A percentile compares a stretch with the other conserved stretches of the same genome.
These are phyloP conservation scores for Aviceda subcristata DNA, from an alignment of 2,113 vertebrate genomes.

Conservation along the genomic window DNA sequence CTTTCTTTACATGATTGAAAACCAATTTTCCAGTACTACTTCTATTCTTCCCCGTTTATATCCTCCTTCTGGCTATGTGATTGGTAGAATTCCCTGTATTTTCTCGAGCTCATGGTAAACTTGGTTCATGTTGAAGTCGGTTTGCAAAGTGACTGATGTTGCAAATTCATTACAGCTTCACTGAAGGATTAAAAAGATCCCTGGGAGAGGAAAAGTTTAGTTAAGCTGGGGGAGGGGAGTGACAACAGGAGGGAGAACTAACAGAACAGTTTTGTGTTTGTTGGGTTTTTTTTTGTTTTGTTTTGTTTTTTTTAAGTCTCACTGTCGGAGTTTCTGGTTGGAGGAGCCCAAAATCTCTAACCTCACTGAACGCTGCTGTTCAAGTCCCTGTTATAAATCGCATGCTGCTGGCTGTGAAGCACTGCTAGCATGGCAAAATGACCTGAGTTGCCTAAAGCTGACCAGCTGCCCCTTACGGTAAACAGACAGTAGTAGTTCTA, in stretches of 20 bases:
- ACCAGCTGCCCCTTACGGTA: background rate
- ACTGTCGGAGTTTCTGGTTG: background rate
- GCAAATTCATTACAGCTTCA: background rate
- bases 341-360: slow-evolving; percentile 1
- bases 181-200: slow-evolving; percentile 48
- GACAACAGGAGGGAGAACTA: slow-evolving; percentile 52
- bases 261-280: slow-evolving; percentile 44
- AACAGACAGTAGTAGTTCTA: background rate
- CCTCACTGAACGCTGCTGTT: background rate
- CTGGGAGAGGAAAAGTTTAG: slow-evolving; percentile 48
- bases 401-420: background rate
- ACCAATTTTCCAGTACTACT: background rate
- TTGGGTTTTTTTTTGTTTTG: background rate
- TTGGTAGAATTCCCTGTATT: slow-evolving; percentile 1
- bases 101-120: slow-evolving; percentile 5
- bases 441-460: background rate
- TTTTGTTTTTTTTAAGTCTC: background rate
- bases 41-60: background rate
- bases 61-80: background rate
- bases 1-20: background rate
- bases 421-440: background rate
- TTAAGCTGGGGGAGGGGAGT: slow-evolving; percentile 55
- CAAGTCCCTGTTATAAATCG: background rate
- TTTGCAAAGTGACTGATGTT: slow-evolving; percentile 9
- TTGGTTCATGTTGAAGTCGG: background rate